Conservation (phyloP, 1,140 invertebrate species). For the Alviniconcha marisindica region DNA sequence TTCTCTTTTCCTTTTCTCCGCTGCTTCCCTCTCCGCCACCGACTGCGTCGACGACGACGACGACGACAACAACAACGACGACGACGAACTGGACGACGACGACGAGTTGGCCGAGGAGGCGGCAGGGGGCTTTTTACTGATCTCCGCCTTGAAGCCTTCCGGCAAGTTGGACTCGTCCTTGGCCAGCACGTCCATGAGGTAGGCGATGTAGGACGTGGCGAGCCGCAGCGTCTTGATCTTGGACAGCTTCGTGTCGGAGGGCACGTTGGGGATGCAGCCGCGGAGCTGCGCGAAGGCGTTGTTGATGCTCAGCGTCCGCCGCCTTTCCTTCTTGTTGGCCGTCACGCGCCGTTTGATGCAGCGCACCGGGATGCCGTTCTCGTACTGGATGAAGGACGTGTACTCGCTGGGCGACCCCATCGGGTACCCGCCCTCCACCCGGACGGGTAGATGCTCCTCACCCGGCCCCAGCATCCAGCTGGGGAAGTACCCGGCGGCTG, state of each 20-base stretch:
- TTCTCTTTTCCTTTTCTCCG: constrained; percentile 47
- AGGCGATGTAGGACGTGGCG: constrained; percentile 78
- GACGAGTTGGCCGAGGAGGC: background rate
- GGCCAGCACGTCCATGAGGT: constrained; percentile 77
- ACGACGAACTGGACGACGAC: background rate
- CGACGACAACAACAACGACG: background rate
- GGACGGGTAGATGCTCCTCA: constrained; percentile 39
- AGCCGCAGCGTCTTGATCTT: constrained; percentile 79
- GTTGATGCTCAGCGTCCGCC: constrained; percentile 94
- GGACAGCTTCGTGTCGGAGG: constrained; percentile 92
- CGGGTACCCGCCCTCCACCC: constrained; percentile 39
- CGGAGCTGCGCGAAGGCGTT: constrained; percentile 94
- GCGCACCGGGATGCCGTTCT: constrained; percentile 56
- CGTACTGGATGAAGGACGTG: constrained; percentile 60
- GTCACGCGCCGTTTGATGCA: constrained; percentile 68
- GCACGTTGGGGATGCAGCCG: constrained; percentile 97
- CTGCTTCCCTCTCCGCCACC: constrained; percentile 9
- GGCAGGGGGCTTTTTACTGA: constrained; percentile 44
- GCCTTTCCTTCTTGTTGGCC: constrained; percentile 94
- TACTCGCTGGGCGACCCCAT: constrained; percentile 45
- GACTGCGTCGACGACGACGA: background rate
- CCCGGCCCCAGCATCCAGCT: constrained; percentile 54
- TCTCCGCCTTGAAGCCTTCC: constrained; percentile 79
- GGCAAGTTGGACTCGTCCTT: constrained; percentile 77
- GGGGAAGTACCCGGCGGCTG: constrained; percentile 47